A percentile compares a stretch with the other conserved stretches of the same genome.
Conservation (phyloP, 1,140 invertebrate species). For the Pararge aegeria region DNA sequence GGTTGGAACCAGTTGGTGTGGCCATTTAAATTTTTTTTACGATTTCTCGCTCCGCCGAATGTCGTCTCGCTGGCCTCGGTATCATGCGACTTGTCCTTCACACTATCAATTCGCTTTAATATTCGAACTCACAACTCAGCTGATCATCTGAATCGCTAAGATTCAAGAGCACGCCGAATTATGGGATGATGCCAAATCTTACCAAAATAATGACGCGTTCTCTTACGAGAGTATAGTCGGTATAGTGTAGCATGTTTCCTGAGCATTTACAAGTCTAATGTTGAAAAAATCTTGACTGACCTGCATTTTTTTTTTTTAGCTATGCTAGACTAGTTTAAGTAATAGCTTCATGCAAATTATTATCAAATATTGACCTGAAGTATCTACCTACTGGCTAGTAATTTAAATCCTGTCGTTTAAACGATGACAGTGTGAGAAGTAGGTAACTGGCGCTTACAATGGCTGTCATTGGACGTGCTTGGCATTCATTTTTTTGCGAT, state of each 20-base stretch:
- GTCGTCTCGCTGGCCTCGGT: conserved; percentile 29
- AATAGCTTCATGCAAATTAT: background rate
- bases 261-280: conserved; percentile 2
- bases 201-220: conserved; percentile 19
- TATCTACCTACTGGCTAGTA: too few species aligned
- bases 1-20: conserved; percentile 22
- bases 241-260: background rate
- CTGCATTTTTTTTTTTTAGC: background rate
- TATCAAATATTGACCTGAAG: too few species aligned
- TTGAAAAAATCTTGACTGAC: background rate
- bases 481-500: conserved; percentile 5
- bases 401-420: background rate
- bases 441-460: conserved; percentile 8
- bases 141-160: conserved; percentile 24
- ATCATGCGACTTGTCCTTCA: conserved; percentile 23
- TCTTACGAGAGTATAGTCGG: conserved; percentile 9
- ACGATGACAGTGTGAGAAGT: conserved; percentile 2
- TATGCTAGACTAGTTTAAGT: background rate
- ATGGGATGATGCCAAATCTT: conserved; percentile 22
- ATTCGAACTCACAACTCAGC: conserved; percentile 15
- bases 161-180: conserved; percentile 14
- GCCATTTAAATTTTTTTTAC: conserved; percentile 24
- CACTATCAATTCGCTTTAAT: conserved; percentile 16
- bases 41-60: conserved; percentile 41
- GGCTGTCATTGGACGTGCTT: conserved; percentile 8